Conservation (phyloP, 1,140 invertebrate genomes). For the Eumaeus atala region DNA sequence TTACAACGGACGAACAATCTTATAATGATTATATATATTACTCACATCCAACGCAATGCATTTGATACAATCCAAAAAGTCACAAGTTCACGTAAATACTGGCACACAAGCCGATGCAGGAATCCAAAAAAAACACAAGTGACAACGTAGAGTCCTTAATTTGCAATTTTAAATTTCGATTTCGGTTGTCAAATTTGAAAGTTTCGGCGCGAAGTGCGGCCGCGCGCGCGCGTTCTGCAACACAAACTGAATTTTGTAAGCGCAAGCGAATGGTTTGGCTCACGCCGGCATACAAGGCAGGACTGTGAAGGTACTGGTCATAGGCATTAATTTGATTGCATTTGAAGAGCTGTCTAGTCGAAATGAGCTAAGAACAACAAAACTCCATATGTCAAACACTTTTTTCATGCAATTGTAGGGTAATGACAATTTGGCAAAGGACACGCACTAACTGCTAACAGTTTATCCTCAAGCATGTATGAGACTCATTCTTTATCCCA, state of each 20-base stretch:
- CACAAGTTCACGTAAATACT: conserved; percentile 24
- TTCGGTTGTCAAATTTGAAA: conserved; percentile 55
- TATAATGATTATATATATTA: conserved; percentile 48
- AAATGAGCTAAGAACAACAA: not conserved
- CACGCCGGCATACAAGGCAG: conserved; percentile 32
- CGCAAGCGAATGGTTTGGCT: conserved; percentile 52
- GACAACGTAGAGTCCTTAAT: conserved; percentile 24
- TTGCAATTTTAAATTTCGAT: conserved; percentile 29
- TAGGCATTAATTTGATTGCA: conserved; percentile 27
- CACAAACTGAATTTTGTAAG: conserved; percentile 67
- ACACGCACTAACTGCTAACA: too few relatives aligned
- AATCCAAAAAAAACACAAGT: conserved; percentile 28
- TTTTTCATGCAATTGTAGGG: too few relatives aligned
- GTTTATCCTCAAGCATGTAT: too few relatives aligned
- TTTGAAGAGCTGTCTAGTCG: conserved; percentile 12
- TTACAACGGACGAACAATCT: conserved; percentile 63
- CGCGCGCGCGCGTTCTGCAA: conserved; percentile 61
- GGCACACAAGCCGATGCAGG: conserved; percentile 23
- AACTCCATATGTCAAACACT: too few relatives aligned
- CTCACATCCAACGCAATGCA: conserved; percentile 64
- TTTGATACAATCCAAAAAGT: conserved; percentile 57
- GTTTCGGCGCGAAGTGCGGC: conserved; percentile 57
- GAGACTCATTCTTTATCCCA: too few relatives aligned
- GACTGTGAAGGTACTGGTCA: conserved; percentile 57
- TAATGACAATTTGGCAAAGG: too few relatives aligned